These are phyloP conservation scores for Marmota flaviventris DNA, from an alignment of 2,113 vertebrate species.

Conservation along the genomic window DNA sequence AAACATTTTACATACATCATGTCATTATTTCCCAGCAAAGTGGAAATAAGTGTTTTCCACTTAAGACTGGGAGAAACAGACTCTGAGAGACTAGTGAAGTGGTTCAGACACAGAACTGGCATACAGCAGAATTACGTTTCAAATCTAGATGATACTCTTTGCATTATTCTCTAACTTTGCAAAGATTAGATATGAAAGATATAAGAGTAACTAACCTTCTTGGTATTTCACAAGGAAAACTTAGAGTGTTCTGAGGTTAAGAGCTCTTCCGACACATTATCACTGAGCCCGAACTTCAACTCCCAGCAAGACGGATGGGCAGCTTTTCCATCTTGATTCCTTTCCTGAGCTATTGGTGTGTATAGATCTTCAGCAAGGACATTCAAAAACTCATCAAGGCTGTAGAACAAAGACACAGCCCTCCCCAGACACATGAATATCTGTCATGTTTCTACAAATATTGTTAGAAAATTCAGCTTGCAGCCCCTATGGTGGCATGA, in stretches of 20 bases:
- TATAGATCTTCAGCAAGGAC: not conserved
- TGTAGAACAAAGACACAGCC: not conserved
- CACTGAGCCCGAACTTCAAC: not conserved
- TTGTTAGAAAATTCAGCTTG: not conserved
- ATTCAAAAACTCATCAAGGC: not conserved
- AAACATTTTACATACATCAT: not conserved
- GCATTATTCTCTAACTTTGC: slow-evolving; percentile 28
- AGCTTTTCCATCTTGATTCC: not conserved
- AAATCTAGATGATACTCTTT: not conserved
- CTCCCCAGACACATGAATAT: not conserved
- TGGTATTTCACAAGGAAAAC: not conserved
- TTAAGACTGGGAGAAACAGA: not conserved
- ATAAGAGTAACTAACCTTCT: not conserved
- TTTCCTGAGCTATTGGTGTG: not conserved
- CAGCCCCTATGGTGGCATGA: not conserved
- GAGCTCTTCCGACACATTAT: not conserved
- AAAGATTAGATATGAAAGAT: not conserved
- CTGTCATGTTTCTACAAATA: not conserved
- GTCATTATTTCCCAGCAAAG: not conserved
- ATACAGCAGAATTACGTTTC: not conserved
- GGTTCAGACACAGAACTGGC: not conserved
- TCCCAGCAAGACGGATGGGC: not conserved
- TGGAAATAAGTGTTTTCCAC: not conserved
- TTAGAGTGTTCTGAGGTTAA: not conserved
- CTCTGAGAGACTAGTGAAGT: not conserved